Evolutionary conservation across 2,888 invertebrate genomes (phyloP), one percentile per base, ranked within the genome.

Genomic region (Eudemis profundana): DNA sequence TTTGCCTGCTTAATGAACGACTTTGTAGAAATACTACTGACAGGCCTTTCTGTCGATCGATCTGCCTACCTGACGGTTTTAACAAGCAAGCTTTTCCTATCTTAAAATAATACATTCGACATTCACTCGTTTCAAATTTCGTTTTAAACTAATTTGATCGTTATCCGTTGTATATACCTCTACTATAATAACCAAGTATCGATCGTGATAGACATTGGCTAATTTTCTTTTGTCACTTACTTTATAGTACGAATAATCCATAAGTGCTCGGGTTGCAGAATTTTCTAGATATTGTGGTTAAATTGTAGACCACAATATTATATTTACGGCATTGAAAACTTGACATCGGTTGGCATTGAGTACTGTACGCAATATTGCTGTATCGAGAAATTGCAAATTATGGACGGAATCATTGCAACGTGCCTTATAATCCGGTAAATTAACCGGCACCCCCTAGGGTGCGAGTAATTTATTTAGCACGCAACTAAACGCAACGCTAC

Each of bases 381-480:
- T 54, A 44, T 57, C 42, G 42, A 33, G 56, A 63, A 42, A 57
- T 56, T 15, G 14, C 27, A 27, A 56, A 56, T 63, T 33, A 63
- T 54, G 21, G 47, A 38, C 47, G 47, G 62, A 54, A 62, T 29
- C 36, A 42, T 63, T 56, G 47, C 47, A 49, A 49, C 38, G 47
- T 49, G 50, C 40, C 42, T 47, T 50, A 42, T 63, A 57, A 63
- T 50, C 56, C 63, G 63, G 17, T 42, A 63, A 63, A 63, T 63
- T 63, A 21, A n/a, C 62, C 1, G 47, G 14, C 12, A 42, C 33
- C 63, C 56, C 63, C 62, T 47, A 49, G 49, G 56, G 63, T 49
- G 63, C 33, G 29, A 33, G 29, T 63, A 49, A 63, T 57, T 56
- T 57, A 49, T 50, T 63, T 49, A 49, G 29, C 8, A 49, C 56